Base-by-base conservation (phyloP, 2,113 vertebrate genomes). In the Echinops telfairi region DNA sequence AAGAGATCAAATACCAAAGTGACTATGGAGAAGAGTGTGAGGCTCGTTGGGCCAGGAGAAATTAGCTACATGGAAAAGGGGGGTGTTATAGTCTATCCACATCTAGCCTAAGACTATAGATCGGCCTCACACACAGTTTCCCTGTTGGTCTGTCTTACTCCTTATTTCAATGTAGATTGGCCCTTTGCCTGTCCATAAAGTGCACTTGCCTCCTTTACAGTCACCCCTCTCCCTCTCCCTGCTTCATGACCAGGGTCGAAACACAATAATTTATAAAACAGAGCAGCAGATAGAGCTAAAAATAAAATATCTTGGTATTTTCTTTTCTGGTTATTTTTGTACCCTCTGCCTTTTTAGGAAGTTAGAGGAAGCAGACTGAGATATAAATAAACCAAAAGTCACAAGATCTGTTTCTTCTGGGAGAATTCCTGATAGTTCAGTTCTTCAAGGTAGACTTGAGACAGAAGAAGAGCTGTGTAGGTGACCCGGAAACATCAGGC, bases 311-410 rank as follows among this genome's bases (percentile, higher is more conserved):
- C 60, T 83, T 76, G 38, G 33, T 75, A 43, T 78, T 40, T 76
- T 40, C 43, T 43, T 5, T 88, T 33, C 47, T 43, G 27, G 22
- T 87, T 77, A 31, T 70, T 88, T 92, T 90, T 80, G 43, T 43
- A 80, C 75, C 23, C 25, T 33, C 19, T 36, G 12, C 5, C 5
- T 79, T 92, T 90, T 79, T 33, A 57, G 43, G 53, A 86, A 88
- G 91, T 82, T 64, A 70, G 62, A 76, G n/a, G 43, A 90, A 80
- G 71, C 53, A 88, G 25, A 73, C 9, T 14, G 91, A 78, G 22
- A 93, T 85, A 64, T 64, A 81, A 90, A 84, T 31, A 91, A 83
- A 29, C 7, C 23, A 43, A 88, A 47, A 77, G 11, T 25, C 23
- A 86, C 40, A 70, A 76, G 8, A 38, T 4, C 20, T 75, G 38